These are phyloP conservation scores for Sebastes minor DNA, from an alignment of 2,797 vertebrate genomes.

Conservation along the genomic window DNA sequence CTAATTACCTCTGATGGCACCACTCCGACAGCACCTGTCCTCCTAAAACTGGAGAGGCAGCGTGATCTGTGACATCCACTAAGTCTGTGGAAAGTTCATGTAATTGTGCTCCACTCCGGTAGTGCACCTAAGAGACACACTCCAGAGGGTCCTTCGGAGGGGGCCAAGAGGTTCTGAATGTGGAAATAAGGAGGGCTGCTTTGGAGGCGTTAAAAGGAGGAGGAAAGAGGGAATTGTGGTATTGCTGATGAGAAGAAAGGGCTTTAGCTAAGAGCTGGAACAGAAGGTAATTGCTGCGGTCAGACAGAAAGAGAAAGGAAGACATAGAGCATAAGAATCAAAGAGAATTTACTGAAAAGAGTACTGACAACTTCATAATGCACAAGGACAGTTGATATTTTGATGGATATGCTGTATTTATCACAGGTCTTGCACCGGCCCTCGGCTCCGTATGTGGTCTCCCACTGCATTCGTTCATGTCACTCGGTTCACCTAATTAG, in stretches of 20 bases:
- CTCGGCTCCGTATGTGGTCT: not conserved
- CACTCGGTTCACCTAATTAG: conserved; percentile 30
- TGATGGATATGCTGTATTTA: not conserved
- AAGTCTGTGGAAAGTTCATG: conserved; percentile 42
- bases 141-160: not conserved
- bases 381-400: not conserved
- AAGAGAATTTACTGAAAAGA: not conserved
- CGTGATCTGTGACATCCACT: conserved; percentile 21
- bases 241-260: conserved; percentile 2
- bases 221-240: not conserved
- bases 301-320: not conserved
- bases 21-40: conserved; percentile 25
- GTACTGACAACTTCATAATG: not conserved
- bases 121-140: conserved; percentile 29
- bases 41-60: conserved; percentile 1
- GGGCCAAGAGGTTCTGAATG: not conserved
- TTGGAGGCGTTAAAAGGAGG: not conserved
- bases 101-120: conserved; percentile 36
- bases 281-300: conserved; percentile 29
- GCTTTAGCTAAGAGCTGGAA: conserved; percentile 15
- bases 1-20: conserved; percentile 45
- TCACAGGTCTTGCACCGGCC: not conserved
- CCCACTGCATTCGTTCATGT: conserved; percentile 12
- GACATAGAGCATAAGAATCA: not conserved
- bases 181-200: not conserved